Evolutionary conservation across 2,113 vertebrate species (phyloP).

Genomic region (Cryptoleucopteryx plumbea): DNA sequence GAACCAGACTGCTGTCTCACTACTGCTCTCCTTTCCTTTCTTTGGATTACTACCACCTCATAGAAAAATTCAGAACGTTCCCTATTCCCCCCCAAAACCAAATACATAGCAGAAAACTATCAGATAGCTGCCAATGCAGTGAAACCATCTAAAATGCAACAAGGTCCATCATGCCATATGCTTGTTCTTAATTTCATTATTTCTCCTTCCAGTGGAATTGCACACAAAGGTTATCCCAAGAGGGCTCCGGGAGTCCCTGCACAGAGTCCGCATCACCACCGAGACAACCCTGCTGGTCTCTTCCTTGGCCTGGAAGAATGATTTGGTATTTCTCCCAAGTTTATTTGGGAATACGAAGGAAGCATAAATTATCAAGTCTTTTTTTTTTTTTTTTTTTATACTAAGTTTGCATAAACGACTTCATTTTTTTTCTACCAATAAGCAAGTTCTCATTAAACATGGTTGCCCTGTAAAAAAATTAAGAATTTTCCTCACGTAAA

Average conservation of each 20-base stretch:
- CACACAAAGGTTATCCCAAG: background rate
- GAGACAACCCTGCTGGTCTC: background rate
- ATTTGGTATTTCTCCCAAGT: background rate
- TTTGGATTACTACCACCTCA: background rate
- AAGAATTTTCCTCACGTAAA: background rate
- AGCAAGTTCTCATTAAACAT: background rate
- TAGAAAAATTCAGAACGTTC: background rate
- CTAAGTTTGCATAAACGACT: background rate
- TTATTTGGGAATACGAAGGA: background rate
- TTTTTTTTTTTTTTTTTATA: background rate
- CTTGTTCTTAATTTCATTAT: background rate
- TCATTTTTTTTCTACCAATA: background rate
- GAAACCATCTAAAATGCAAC: background rate
- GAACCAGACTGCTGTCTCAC: background rate
- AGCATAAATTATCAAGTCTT: background rate
- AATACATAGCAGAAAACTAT: background rate
- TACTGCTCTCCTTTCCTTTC: background rate
- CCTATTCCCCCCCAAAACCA: background rate
- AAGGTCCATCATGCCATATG: background rate
- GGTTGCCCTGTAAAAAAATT: background rate
- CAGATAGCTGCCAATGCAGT: background rate
- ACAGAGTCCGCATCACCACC: background rate
- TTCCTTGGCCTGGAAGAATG: background rate
- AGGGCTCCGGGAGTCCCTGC: background rate
- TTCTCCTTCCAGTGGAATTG: background rate